Evolutionary conservation across 2,113 vertebrate genomes (phyloP).

Genomic region (Pedionomus torquatus): DNA sequence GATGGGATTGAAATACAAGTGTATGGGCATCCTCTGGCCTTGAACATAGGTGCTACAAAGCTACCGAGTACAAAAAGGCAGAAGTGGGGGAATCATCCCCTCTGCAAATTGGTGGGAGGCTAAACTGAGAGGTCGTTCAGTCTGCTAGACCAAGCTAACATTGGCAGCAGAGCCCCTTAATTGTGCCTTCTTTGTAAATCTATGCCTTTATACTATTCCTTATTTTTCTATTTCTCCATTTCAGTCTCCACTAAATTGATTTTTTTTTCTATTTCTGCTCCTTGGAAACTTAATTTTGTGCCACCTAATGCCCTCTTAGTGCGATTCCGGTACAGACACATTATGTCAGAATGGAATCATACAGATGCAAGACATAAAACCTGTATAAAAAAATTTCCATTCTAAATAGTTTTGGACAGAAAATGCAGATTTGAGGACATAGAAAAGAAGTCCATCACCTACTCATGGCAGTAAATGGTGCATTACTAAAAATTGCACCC

Average conservation of each 20-base stretch:
- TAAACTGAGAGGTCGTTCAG: background rate
- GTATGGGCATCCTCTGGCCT: background rate
- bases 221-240: background rate
- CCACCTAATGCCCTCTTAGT: constrained; percentile 19
- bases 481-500: background rate
- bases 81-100: background rate
- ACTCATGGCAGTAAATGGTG: background rate
- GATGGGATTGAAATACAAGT: background rate
- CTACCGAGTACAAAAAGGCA: background rate
- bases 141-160: background rate
- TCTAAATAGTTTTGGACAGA: background rate
- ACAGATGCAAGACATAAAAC: background rate
- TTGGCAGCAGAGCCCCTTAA: background rate
- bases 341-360: constrained; percentile 14
- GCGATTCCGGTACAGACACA: background rate
- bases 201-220: background rate
- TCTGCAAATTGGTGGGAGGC: background rate
- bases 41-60: background rate
- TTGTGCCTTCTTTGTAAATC: background rate
- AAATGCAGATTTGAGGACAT: background rate
- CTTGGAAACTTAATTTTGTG: constrained; percentile 37
- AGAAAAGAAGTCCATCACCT: background rate
- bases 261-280: constrained; percentile 37
- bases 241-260: background rate
- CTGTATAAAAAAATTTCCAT: background rate